Percentiles rank a stretch among this genome's conserved stretches.
phyloP scores from a whole-genome alignment of 1,140 invertebrate genomes.

The Drosophila gunungcola region DNA sequence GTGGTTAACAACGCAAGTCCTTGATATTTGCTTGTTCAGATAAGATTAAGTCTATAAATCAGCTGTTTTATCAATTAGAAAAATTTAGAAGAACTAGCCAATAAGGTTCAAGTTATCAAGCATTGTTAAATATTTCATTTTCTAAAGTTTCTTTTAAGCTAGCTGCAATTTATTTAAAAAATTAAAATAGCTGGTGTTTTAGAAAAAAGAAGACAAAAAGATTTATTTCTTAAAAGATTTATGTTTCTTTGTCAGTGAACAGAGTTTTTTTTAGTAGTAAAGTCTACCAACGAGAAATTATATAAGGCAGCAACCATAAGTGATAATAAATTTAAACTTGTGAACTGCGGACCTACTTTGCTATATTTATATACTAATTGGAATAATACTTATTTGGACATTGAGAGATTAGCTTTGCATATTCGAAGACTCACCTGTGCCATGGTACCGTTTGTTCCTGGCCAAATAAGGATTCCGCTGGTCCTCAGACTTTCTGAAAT shows the following conservation, averaged over 20 bases:
- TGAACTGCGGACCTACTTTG: background rate
- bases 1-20: no score
- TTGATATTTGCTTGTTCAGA: no score
- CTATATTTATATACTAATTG: no score
- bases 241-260: background rate
- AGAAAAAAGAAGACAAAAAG: background rate
- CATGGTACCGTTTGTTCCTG: conserved; percentile 89
- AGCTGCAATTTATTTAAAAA: background rate
- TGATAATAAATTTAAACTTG: background rate
- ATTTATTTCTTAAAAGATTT: background rate
- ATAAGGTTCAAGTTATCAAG: background rate
- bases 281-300: background rate
- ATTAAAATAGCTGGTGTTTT: background rate
- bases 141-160: background rate
- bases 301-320: no score
- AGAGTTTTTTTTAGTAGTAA: background rate
- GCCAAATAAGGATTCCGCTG: conserved; percentile 93
- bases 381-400: background rate
- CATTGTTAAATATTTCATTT: background rate
- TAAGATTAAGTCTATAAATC: no score
- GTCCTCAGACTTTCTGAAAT: conserved; percentile 95
- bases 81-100: no score
- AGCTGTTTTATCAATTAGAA: no score
- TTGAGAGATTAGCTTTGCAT: background rate
- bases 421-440: conserved; percentile 85